These are phyloP conservation scores for Platycnemis pennipes DNA, from an alignment of 2,888 invertebrate genomes.

Conservation along the genomic window DNA sequence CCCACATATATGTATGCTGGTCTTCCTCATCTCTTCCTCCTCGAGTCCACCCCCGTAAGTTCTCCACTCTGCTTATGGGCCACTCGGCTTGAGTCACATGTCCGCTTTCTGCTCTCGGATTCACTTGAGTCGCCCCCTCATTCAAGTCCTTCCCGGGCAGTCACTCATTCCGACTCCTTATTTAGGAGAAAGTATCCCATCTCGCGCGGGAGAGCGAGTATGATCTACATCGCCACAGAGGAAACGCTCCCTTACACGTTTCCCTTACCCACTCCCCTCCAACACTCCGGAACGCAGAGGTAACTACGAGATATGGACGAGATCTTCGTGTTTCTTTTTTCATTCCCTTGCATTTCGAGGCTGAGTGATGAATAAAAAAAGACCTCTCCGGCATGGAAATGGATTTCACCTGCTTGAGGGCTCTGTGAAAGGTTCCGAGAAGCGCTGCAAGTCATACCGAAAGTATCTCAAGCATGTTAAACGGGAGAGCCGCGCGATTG, in stretches of 20 bases:
- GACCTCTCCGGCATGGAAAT: not conserved
- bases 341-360: not conserved
- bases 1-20: not conserved
- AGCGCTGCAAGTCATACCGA: not conserved
- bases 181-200: constrained; percentile 24
- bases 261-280: not conserved
- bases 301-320: not conserved
- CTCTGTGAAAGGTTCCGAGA: constrained; percentile 22
- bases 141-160: constrained; percentile 54
- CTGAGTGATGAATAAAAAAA: not conserved
- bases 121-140: constrained; percentile 38
- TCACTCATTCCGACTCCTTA: constrained; percentile 68
- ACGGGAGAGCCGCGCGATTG: not conserved
- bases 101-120: constrained; percentile 51
- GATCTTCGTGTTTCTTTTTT: not conserved
- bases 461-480: constrained; percentile 22
- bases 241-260: not conserved
- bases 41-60: not conserved
- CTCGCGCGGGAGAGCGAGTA: not conserved
- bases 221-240: not conserved
- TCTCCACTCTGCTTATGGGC: not conserved
- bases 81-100: constrained; percentile 47
- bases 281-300: not conserved
- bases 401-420: not conserved
- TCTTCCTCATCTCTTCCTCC: not conserved